These are phyloP conservation scores for Erythrocebus patas DNA, from an alignment of 2,113 vertebrate species.

Conservation along the genomic window DNA sequence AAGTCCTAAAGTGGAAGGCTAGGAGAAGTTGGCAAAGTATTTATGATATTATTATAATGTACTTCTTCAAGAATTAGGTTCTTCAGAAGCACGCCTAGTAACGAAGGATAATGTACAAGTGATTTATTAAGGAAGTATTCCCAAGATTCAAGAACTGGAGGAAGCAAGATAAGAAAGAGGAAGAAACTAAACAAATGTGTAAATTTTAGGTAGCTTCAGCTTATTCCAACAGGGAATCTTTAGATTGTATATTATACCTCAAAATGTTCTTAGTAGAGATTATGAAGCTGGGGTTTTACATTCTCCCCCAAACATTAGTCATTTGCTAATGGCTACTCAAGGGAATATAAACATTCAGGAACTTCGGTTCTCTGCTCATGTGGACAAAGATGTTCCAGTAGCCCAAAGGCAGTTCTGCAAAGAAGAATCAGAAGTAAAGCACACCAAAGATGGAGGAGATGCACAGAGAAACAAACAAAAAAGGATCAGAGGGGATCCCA, in stretches of 20 bases:
- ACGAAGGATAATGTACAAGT: background rate
- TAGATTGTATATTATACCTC: background rate
- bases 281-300: background rate
- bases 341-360: background rate
- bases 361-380: background rate
- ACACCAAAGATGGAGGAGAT: background rate
- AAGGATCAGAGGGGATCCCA: background rate
- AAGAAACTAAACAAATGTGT: background rate
- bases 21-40: background rate
- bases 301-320: background rate
- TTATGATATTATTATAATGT: background rate
- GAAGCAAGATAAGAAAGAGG: background rate
- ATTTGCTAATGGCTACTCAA: background rate
- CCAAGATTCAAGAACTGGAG: background rate
- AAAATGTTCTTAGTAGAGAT: constrained; percentile 18
- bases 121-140: constrained; percentile 4
- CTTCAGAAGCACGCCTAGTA: background rate
- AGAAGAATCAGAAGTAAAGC: constrained; percentile 30
- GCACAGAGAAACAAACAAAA: background rate
- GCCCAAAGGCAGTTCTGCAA: background rate
- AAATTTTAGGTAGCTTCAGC: background rate
- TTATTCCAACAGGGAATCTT: background rate
- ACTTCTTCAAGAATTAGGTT: background rate
- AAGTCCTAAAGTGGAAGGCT: background rate
- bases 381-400: background rate